Base-by-base conservation (phyloP, 2,797 vertebrate genomes). In the Phalloptychus januarius region DNA sequence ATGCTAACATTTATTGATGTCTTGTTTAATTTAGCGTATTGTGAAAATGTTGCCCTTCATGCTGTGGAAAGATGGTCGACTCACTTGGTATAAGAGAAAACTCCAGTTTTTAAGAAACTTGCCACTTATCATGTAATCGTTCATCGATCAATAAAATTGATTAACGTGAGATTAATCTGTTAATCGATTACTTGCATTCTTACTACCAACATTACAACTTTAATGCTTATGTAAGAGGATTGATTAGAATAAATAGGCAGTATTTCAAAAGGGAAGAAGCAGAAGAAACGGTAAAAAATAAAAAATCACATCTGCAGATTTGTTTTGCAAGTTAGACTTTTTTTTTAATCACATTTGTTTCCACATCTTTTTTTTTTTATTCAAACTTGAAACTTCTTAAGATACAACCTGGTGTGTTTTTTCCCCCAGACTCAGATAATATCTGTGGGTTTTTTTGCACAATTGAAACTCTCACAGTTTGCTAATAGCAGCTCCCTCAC, bases 351-450 rank as follows among this genome's bases (percentile, higher is more conserved):
- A 40, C 50, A 15, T 36, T 16, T 70, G 12, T 12, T 33, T 18
- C n/a, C 12, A 18, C 5, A 67, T 70, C 25, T 58, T n/a, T 54
- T 1, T 70, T 20, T 58, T n/a, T 54, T 1, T 44, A 13, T 73
- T 56, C 2, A 72, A n/a, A 61, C 3, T 7, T 18, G 0, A 0
- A 76, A 7, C 7, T 70, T 76, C 4, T 78, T 42, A 46, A 2
- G 40, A 69, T 4, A 54, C 5, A 78, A 75, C 71, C 15, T 78
- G 36, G 38, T 52, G 38, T 48, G 7, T 71, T 79, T 31, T 31
- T 70, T 78, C 71, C 40, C 33, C 44, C 45, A 13, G 63, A 28
- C 5, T 40, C 10, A 70, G 84, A 90, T 86, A 73, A n/a, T 36
- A 86, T 82, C 76, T 75, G 36, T 52, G 78, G 50, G 7, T 56